Conservation (phyloP, 2,113 vertebrate species). For the Odontophorus gujanensis region DNA sequence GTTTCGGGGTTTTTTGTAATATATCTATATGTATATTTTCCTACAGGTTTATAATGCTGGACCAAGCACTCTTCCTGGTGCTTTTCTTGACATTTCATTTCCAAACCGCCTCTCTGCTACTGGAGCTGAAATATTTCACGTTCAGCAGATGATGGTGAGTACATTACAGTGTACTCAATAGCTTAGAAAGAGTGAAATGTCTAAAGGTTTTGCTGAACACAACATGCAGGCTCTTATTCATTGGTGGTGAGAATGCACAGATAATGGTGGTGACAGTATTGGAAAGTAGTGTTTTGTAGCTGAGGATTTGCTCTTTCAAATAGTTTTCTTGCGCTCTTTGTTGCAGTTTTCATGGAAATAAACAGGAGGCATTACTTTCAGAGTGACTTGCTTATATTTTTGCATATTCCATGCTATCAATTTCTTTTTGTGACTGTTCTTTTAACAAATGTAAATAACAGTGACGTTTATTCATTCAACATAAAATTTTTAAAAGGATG, state of each 20-base stretch:
- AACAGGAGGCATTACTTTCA: neutral
- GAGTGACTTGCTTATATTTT: neutral
- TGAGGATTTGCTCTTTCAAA: neutral
- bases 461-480: neutral
- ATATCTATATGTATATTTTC: neutral
- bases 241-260: neutral
- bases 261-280: neutral
- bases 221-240: neutral
- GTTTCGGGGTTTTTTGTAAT: neutral
- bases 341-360: neutral
- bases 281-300: neutral
- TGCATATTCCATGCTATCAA: neutral
- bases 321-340: neutral
- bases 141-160: slow-evolving; percentile 91
- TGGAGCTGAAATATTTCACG: slow-evolving; percentile 91
- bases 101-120: slow-evolving; percentile 89
- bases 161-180: neutral
- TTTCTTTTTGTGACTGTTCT: neutral
- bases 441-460: neutral
- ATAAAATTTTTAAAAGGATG: neutral
- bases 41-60: slow-evolving; percentile 94
- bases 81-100: slow-evolving; percentile 89
- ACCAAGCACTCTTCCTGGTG: slow-evolving; percentile 93
- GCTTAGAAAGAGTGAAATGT: neutral
- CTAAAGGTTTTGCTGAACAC: neutral